Base-by-base conservation (phyloP, 2,797 vertebrate genomes). In the Hyperoplus immaculatus region DNA sequence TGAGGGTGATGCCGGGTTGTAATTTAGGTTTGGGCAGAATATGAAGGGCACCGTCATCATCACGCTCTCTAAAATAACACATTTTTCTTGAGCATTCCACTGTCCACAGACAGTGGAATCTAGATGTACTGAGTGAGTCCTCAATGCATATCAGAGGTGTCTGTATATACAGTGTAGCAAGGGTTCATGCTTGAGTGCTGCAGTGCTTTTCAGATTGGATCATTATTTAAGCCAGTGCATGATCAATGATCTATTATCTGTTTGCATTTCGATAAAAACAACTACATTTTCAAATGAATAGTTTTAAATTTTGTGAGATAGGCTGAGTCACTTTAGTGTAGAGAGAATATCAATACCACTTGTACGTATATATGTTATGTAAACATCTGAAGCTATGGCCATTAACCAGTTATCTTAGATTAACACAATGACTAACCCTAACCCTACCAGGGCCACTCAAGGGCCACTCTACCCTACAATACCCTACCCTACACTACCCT, bases 61-160 rank as follows among this genome's bases (percentile, higher is more conserved):
- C 82, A 61, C 1, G 29, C 51, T 57, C 46, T 72, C 50, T 57
- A 68, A 61, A 79, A 41, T 3, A 72, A n/a, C 13, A 14, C 4
- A 8, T 72, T 49, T 72, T 47, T 50, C 69, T 81, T 69, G 53
- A 77, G 29, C 71, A 75, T 81, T 64, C 65, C 64, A 16, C 29
- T 36, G 54, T 80, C 61, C 8, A 1, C 69, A 69, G n/a, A 72
- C 50, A 43, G n/a, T 29, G 29, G 29, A 29, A 29, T 63, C 49
- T 51, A 46, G 50, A 77, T 42, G 21, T n/a, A 49, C 41, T 58
- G 39, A 77, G 36, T 11, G 41, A 54, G 49, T 4, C 59, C 3
- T 55, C n/a, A 15, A 36, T 69, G 41, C 18, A 18, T 50, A 36
- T 61, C 47, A 57, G 50, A 60, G 53, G 21, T 1, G 6, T 46